phyloP scores from a whole-genome alignment of 2,888 invertebrate genomes.

The Sminthurinus aureus region DNA sequence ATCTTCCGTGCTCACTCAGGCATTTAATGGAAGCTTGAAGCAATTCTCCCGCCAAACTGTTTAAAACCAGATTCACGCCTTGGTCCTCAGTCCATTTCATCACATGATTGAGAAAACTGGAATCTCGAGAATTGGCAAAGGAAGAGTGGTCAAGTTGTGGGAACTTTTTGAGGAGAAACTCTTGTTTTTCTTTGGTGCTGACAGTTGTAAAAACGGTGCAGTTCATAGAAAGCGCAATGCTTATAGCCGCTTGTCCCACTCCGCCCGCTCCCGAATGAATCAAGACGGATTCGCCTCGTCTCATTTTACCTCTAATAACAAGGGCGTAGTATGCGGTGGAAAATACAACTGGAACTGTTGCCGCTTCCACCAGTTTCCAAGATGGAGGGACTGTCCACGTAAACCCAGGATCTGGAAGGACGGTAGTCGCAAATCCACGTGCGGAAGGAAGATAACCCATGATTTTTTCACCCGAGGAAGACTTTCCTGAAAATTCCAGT shows the following conservation, averaged over 20 bases:
- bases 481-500: slow-evolving; percentile 68
- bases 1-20: slow-evolving; percentile 71
- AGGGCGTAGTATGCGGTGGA: slow-evolving; percentile 72
- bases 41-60: slow-evolving; percentile 69
- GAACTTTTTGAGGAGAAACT: slow-evolving; percentile 86
- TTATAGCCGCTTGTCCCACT: slow-evolving; percentile 81
- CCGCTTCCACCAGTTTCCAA: slow-evolving; percentile 73
- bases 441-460: slow-evolving; percentile 60
- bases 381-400: slow-evolving; percentile 68
- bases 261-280: slow-evolving; percentile 75
- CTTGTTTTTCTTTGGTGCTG: slow-evolving; percentile 78
- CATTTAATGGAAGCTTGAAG: slow-evolving; percentile 68
- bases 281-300: slow-evolving; percentile 64
- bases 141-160: slow-evolving; percentile 72
- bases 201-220: slow-evolving; percentile 77
- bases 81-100: slow-evolving; percentile 65
- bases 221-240: slow-evolving; percentile 71
- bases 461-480: slow-evolving; percentile 61
- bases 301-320: slow-evolving; percentile 68
- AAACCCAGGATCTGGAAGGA: slow-evolving; percentile 65
- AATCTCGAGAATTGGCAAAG: slow-evolving; percentile 75
- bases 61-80: slow-evolving; percentile 69
- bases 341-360: slow-evolving; percentile 73
- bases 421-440: slow-evolving; percentile 67
- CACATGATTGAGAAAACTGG: slow-evolving; percentile 67